Percentiles rank a stretch among this genome's conserved stretches.
Conservation (phyloP, 2,797 vertebrate species). For the Sebastiscus tertius region DNA sequence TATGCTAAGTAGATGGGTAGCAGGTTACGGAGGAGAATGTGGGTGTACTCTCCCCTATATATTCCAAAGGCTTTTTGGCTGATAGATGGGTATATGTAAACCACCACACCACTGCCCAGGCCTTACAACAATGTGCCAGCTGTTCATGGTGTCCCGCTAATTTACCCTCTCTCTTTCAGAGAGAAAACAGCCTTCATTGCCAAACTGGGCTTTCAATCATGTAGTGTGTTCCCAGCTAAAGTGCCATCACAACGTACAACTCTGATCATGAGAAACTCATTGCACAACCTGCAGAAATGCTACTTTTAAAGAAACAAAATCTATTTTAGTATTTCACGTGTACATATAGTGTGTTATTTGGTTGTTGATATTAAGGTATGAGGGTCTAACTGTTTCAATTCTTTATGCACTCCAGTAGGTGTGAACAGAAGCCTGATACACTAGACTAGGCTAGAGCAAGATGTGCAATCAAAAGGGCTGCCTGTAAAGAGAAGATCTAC, state of each 20-base stretch:
- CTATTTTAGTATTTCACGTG: slow-evolving; percentile 51
- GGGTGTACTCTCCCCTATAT: too few species aligned
- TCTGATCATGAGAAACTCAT: slow-evolving; percentile 17
- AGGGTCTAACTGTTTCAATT: slow-evolving; percentile 40
- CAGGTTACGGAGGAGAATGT: too few species aligned
- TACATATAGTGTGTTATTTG: slow-evolving; percentile 39
- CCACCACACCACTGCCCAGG: too few species aligned
- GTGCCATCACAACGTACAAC: background rate
- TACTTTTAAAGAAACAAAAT: slow-evolving; percentile 6
- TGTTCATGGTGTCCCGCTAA: background rate
- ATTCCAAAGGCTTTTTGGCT: too few species aligned
- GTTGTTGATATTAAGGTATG: slow-evolving; percentile 23
- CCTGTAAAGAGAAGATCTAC: background rate
- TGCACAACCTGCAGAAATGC: slow-evolving; percentile 45
- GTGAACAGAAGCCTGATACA: slow-evolving; percentile 13
- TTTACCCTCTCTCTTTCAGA: too few species aligned
- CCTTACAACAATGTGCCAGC: background rate
- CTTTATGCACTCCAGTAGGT: slow-evolving; percentile 46
- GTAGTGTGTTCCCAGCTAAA: slow-evolving; percentile 3
- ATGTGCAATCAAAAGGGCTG: slow-evolving; percentile 8
- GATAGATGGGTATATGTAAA: too few species aligned
- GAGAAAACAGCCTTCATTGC: background rate
- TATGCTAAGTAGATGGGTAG: too few species aligned
- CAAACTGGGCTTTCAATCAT: background rate
- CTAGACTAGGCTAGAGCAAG: background rate